Base-by-base conservation (phyloP, 2,888 invertebrate species). In the Heliconius ethilla region DNA sequence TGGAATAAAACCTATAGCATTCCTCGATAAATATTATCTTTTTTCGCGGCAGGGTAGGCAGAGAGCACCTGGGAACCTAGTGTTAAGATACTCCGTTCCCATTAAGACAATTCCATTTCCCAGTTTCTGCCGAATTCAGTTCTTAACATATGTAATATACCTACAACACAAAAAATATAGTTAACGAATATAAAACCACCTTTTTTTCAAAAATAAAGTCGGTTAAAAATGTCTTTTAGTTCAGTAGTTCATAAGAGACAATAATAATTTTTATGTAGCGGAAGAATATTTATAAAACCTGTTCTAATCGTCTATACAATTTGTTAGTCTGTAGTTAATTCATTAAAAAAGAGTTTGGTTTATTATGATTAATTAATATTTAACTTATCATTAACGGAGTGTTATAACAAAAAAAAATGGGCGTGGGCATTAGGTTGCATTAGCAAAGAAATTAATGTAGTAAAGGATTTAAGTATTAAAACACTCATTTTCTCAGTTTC, bases 211-310 rank as follows among this genome's bases (percentile, higher is more conserved):
- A 51, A 18, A 51, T 7, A 7, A 51, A 51, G 7, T 51, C 7
- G 22, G 18, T 51, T 51, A 7, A 51, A 9, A 51, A 22, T 18
- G 7, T 51, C 7, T 51, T 51, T 22, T 9, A 51, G 18, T 51
- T 51, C 9, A 51, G 7, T 51, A 51, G 51, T 51, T 51, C 22
- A 22, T 51, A 51, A 22, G 15, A 63, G 37, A 69, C 37, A 18
- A 25, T 69, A 69, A 25, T 69, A 45, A 40, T 45, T 25, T 75
- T 70, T 65, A 76, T 76, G 73, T 76, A 67, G 77, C 79, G 77
- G 77, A 76, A 70, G 67, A 62, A 70, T 51, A 79, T 79, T 76
- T 66, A 78, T 27, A 37, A 63, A 76, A 76, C 70, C 37, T 33
- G 76, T 76, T 76, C 22, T n/a, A 22, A 22, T 33, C 22, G 65